Base-by-base conservation (phyloP, 2,797 vertebrate genomes). In the Pagetopsis macropterus region DNA sequence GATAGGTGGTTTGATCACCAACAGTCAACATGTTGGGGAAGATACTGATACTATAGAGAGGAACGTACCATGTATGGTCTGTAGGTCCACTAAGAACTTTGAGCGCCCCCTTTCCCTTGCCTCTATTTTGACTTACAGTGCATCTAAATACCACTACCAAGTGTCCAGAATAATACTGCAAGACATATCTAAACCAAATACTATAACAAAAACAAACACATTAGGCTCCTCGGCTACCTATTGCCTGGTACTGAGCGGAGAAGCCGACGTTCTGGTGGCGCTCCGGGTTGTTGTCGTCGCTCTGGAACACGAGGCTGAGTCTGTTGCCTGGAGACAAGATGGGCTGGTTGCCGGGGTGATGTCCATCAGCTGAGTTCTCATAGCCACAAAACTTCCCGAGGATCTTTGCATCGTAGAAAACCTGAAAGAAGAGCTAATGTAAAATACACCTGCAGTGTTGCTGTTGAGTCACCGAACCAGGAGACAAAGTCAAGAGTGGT, bases 341-440 rank as follows among this genome's bases (percentile, higher is more conserved):
- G 63, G 90, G 82, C 55, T 92, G 73, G 45, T 84, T 71, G 54
- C 93, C 92, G 0, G 94, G 93, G 65, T 94, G 90, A 87, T 90
- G 43, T 13, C 87, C 90, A 57, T 91, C 89, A 16, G 87, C 71
- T 13, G 89, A 91, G 69, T 93, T 93, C 65, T 92, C 85, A 15
- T 72, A 70, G 12, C 95, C 94, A 84, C 95, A 95, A 82, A 94
- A 95, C 85, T 79, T 94, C n/a, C 86, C 90, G 67, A 94, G 55
- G 48, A 92, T 12, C 21, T 91, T 93, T 33, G 78, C 43, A 54
- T 83, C 44, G 44, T 88, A 65, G 27, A 94, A 72, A 74, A 95
- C 85, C 95, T 95, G 69, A 37, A 43, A 33, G 17, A 55, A 3
- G 58, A 37, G 1, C 62, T 21, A 13, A 50, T 67, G 9, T 37